phyloP scores from a whole-genome alignment of 1,140 invertebrate species.

The Caenorhabditis brenneri region DNA sequence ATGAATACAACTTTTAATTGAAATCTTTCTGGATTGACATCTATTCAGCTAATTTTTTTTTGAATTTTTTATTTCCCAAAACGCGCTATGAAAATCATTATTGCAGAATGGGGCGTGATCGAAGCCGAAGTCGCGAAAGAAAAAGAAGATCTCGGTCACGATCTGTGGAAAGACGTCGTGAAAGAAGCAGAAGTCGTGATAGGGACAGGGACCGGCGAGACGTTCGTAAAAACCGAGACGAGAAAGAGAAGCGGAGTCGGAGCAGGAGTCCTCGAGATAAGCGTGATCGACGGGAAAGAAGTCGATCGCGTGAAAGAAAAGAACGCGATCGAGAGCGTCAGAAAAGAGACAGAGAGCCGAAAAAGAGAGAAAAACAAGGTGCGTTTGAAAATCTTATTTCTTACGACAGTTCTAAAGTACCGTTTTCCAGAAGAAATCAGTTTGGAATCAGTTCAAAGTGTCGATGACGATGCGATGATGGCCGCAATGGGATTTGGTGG shows the following conservation, averaged over 20 bases:
- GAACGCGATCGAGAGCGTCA: constrained; percentile 55
- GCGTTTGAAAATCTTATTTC: constrained; percentile 53
- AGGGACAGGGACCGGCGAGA: constrained; percentile 45
- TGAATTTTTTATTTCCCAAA: too few species aligned
- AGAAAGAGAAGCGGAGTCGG: constrained; percentile 22
- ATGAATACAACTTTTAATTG: too few species aligned
- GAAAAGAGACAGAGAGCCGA: constrained; percentile 45
- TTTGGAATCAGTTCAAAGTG: constrained; percentile 76
- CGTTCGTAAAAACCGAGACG: constrained; percentile 50
- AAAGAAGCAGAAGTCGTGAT: constrained; percentile 55
- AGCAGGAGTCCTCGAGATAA: constrained; percentile 17
- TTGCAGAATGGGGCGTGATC: constrained; percentile 46
- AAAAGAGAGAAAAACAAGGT: constrained; percentile 58
- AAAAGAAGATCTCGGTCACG: constrained; percentile 27
- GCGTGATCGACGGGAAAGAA: constrained; percentile 55
- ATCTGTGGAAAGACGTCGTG: constrained; percentile 36
- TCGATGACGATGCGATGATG: constrained; percentile 90
- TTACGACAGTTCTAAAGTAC: background rate
- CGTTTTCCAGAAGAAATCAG: constrained; percentile 61
- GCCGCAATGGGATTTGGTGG: constrained; percentile 93
- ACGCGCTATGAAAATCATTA: too few species aligned
- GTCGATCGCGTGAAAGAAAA: constrained; percentile 48
- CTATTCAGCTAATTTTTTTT: too few species aligned
- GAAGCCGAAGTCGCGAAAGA: constrained; percentile 49
- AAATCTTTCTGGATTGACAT: too few species aligned